Percentiles rank a stretch among this genome's conserved stretches.
These are phyloP conservation scores for Tanypteryx hageni DNA, from an alignment of 2,888 invertebrate species.

Conservation along the genomic window DNA sequence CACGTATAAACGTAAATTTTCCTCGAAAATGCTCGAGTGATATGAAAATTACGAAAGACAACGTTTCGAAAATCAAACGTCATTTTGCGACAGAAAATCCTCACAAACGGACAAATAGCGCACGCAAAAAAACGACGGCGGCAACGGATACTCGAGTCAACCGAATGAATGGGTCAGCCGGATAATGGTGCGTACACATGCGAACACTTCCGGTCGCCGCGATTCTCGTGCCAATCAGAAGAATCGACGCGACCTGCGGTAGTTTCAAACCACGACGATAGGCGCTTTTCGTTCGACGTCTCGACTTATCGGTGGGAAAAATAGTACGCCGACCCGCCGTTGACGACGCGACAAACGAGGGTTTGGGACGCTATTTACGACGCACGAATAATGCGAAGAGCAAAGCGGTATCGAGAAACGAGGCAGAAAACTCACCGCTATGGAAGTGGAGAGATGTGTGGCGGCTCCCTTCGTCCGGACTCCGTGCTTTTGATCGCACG, in stretches of 20 bases:
- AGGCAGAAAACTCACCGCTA: slow-evolving; percentile 51
- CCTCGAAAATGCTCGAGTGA: too few species aligned
- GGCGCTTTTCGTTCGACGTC: neutral
- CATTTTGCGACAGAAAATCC: neutral
- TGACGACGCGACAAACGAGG: too few species aligned
- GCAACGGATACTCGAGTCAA: neutral
- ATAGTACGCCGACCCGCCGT: too few species aligned
- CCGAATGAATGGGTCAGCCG: neutral
- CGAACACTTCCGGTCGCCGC: neutral
- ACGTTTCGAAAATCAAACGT: neutral
- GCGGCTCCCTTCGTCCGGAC: slow-evolving; percentile 76
- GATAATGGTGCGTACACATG: neutral
- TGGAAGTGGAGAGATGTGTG: slow-evolving; percentile 73
- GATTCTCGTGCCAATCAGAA: neutral
- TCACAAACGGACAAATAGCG: neutral
- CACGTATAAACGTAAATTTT: too few species aligned
- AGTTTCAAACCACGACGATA: neutral
- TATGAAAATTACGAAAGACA: neutral
- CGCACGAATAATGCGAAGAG: too few species aligned
- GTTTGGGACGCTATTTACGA: too few species aligned
- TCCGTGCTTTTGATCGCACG: slow-evolving; percentile 75
- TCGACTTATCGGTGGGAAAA: neutral
- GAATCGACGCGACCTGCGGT: neutral
- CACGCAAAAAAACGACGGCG: neutral
- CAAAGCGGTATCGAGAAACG: slow-evolving; percentile 66